Base-by-base conservation (phyloP, 2,797 vertebrate species). In the Centropyge bicolor region DNA sequence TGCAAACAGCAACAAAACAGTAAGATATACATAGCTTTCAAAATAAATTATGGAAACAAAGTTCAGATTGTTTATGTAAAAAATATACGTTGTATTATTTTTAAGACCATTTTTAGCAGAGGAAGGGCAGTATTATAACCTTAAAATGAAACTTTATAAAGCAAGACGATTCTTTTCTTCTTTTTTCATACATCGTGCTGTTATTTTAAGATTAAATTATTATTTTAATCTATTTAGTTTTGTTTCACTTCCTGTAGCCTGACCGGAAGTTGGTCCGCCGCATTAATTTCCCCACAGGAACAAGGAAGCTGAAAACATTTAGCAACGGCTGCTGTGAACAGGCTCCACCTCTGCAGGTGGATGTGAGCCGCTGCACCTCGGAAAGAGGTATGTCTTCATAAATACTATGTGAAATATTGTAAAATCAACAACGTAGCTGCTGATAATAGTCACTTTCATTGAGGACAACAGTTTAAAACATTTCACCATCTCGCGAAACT, bases 201-300 rank as follows among this genome's bases (percentile, higher is more conserved):
- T 14, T n/a, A 27, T 12, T 46, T 6, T 6, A 13, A 46, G 38
- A 40, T 46, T 6, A 6, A 19, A 16, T 19, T 27, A 41, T 24
- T 9, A 5, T 63, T 63, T 45, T 16, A 10, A 35, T 8, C 12
- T 6, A 11, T n/a, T 20, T 40, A 9, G 17, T 35, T n/a, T 10
- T n/a, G 1, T 45, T 35, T 10, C 20, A 1, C 27, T 49, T 63
- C 8, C 4, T 0, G 46, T 36, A 19, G 2, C 0, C 14, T n/a
- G 7, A 75, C 63, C 89, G 93, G 92, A 94, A 88, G 69, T 91
- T 3, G 1, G 88, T 93, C 76, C 92, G 78, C 10, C 31, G 16
- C 48, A 3, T 43, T 73, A 76, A 27, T 19, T 40, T 64, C 78
- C 68, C 88, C n/a, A 17, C 59, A 38, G 84, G 64, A 93, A 94